Percentiles rank a stretch among this genome's conserved stretches.
Conservation (phyloP, 2,113 vertebrate genomes). For the Cynopterus brachyotis region DNA sequence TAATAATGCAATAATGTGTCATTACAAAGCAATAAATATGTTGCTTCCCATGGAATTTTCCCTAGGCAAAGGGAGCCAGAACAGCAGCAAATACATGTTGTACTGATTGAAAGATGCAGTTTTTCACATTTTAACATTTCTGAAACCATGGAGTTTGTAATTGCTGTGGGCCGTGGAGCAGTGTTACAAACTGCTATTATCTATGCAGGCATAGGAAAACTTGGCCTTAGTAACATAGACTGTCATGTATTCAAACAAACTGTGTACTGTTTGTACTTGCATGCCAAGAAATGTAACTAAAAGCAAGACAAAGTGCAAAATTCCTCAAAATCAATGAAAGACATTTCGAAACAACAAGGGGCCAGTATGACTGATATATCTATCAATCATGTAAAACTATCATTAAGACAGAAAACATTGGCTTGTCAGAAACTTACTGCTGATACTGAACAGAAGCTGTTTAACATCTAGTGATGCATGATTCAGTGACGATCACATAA, state of each 20-base stretch:
- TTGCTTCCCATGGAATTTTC: not conserved
- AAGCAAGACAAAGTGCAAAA: not conserved
- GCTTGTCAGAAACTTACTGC: not conserved
- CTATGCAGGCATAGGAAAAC: not conserved
- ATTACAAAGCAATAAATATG: not conserved
- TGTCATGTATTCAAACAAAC: not conserved
- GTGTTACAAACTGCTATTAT: not conserved
- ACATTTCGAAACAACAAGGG: not conserved
- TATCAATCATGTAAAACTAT: not conserved
- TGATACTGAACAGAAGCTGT: conserved; percentile 23
- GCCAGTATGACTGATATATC: not conserved
- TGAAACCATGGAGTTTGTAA: not conserved
- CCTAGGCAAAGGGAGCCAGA: not conserved
- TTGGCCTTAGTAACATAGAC: not conserved
- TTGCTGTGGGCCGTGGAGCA: not conserved
- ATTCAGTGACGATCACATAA: not conserved
- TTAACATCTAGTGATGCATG: not conserved
- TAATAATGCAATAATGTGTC: not conserved
- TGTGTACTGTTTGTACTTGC: not conserved
- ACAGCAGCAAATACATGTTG: not conserved
- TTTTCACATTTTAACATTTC: conserved; percentile 15
- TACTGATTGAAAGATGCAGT: not conserved
- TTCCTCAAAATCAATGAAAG: not conserved
- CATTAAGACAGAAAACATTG: not conserved
- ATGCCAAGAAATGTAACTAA: not conserved